Conservation (phyloP, 2,113 vertebrate genomes). For the Ascaphus truei region DNA sequence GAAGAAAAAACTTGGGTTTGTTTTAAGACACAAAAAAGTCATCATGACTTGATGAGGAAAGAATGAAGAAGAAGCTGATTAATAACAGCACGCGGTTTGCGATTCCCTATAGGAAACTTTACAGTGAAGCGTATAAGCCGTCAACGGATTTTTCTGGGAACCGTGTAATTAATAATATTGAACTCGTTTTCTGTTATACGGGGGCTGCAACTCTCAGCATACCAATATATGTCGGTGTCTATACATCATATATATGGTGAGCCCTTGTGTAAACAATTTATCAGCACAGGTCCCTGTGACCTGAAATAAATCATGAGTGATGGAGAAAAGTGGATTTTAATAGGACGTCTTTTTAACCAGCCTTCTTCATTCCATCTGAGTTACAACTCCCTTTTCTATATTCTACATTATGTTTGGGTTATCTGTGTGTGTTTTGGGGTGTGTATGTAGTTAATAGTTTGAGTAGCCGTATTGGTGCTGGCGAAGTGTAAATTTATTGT, state of each 20-base stretch:
- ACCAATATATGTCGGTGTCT: not conserved
- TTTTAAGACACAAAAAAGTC: not conserved
- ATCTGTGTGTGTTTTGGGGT: too few relatives aligned
- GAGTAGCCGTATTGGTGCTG: too few relatives aligned
- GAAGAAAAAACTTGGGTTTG: not conserved
- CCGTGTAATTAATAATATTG: slow-evolving; percentile 3
- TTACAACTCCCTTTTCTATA: too few relatives aligned
- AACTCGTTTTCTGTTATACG: not conserved
- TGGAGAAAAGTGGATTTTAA: not conserved
- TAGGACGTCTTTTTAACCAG: not conserved
- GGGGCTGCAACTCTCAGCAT: not conserved
- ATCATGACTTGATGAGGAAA: slow-evolving; percentile 7
- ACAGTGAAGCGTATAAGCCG: not conserved
- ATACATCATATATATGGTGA: not conserved
- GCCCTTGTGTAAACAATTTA: not conserved
- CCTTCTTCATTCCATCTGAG: too few relatives aligned
- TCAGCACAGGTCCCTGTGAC: not conserved
- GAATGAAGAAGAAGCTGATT: slow-evolving; percentile 20
- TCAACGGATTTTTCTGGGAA: slow-evolving; percentile 5
- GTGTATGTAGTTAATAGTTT: too few relatives aligned
- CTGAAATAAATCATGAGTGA: not conserved
- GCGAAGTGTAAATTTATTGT: too few relatives aligned
- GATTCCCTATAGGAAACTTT: not conserved
- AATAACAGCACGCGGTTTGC: not conserved
- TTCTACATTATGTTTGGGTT: too few relatives aligned